A percentile compares a stretch with the other conserved stretches of the same genome.
Conservation (phyloP, 2,888 invertebrate genomes). For the Panopea generosa region DNA sequence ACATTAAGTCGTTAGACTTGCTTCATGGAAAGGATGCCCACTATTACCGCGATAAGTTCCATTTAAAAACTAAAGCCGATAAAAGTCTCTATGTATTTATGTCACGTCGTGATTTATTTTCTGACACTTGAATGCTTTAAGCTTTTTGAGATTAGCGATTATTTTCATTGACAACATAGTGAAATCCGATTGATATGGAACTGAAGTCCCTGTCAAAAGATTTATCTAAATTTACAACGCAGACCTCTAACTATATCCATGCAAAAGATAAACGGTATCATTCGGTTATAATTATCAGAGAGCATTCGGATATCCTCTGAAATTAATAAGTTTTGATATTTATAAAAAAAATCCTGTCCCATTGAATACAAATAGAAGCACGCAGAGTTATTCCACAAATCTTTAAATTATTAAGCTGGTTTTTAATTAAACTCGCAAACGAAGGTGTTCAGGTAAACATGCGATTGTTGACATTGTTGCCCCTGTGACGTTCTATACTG, state of each 20-base stretch:
- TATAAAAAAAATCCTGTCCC: slow-evolving; percentile 27
- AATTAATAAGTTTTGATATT: slow-evolving; percentile 35
- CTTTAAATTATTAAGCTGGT: slow-evolving; percentile 36
- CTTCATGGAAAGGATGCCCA: slow-evolving; percentile 36
- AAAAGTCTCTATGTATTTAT: slow-evolving; percentile 48
- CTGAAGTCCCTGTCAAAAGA: slow-evolving; percentile 29
- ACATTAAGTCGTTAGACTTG: slow-evolving; percentile 23
- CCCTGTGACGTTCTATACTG: slow-evolving; percentile 2
- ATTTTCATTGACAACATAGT: slow-evolving; percentile 53
- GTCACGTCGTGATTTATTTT: slow-evolving; percentile 55
- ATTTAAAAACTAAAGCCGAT: slow-evolving; percentile 52
- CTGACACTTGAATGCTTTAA: slow-evolving; percentile 61
- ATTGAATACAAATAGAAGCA: slow-evolving; percentile 20
- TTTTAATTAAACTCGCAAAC: slow-evolving; percentile 43
- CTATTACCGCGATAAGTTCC: slow-evolving; percentile 39
- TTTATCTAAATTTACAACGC: slow-evolving; percentile 44
- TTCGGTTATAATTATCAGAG: slow-evolving; percentile 22
- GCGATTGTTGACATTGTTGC: slow-evolving; percentile 31
- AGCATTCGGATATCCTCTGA: slow-evolving; percentile 21
- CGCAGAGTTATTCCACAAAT: slow-evolving; percentile 38
- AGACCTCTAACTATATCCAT: not conserved
- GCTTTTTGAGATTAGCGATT: slow-evolving; percentile 56
- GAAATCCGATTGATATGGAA: slow-evolving; percentile 42
- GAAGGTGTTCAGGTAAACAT: slow-evolving; percentile 26
- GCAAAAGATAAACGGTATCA: slow-evolving; percentile 15